Conservation (phyloP, 2,113 vertebrate species). For the Ageneiosus marmoratus region DNA sequence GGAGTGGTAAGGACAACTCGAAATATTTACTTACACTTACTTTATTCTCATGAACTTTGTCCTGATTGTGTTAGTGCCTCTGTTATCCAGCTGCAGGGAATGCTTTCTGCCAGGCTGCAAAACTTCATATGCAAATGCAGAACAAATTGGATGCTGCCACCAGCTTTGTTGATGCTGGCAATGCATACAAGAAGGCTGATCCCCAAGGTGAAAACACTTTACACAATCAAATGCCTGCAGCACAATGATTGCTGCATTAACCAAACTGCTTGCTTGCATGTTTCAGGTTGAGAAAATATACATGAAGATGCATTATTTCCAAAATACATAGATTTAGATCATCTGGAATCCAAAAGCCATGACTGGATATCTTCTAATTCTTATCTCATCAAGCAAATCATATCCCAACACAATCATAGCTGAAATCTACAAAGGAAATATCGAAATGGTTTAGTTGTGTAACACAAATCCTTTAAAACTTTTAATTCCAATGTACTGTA, state of each 20-base stretch:
- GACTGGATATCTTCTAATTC: not conserved
- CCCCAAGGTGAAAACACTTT: slow-evolving; percentile 82
- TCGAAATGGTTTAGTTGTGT: not conserved
- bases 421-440: not conserved
- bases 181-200: slow-evolving; percentile 97
- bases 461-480: not conserved
- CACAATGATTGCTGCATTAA: not conserved
- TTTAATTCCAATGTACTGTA: not conserved
- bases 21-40: not conserved
- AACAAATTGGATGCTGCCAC: slow-evolving; percentile 97
- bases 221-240: not conserved
- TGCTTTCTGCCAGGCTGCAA: slow-evolving; percentile 94
- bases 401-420: not conserved
- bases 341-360: not conserved
- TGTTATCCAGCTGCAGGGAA: slow-evolving; percentile 84
- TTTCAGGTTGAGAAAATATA: not conserved
- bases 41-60: not conserved
- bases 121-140: slow-evolving; percentile 97
- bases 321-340: not conserved
- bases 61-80: not conserved
- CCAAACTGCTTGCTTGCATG: not conserved
- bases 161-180: slow-evolving; percentile 95
- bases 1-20: slow-evolving; percentile 80
- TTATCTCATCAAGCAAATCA: not conserved
- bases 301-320: not conserved